phyloP scores from a whole-genome alignment of 2,113 vertebrate species.

The Carassius carassius region DNA sequence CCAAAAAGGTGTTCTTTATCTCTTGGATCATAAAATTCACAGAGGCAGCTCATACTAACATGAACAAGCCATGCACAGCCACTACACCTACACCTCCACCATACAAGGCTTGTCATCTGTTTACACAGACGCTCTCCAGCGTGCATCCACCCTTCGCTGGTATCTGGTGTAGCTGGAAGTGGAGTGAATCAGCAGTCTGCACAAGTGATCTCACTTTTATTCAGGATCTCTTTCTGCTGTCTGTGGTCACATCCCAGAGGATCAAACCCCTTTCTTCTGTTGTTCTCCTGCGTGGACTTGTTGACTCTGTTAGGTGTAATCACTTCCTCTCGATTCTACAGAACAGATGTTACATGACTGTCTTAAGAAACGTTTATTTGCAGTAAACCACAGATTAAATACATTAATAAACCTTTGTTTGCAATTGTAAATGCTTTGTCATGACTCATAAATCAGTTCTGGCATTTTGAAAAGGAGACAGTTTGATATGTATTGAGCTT shows the following conservation, averaged over 20 bases:
- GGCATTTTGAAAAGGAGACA: neutral
- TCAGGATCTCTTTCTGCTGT: constrained; percentile 1
- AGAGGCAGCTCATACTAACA: neutral
- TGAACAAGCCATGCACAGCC: neutral
- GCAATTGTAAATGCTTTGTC: neutral
- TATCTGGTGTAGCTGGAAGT: neutral
- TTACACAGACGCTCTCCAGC: neutral
- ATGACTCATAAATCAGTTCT: neutral
- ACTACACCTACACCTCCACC: neutral
- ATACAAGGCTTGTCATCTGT: neutral
- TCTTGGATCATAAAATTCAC: neutral
- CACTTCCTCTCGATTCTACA: neutral
- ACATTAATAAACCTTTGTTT: neutral
- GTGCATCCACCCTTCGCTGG: neutral
- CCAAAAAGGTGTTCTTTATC: neutral
- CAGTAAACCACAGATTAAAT: neutral
- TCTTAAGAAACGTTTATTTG: neutral
- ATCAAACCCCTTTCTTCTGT: neutral
- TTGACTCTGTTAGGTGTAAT: neutral
- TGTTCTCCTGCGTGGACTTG: constrained; percentile 19
- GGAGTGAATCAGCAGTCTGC: constrained; percentile 21
- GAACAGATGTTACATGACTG: neutral
- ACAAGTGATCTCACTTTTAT: neutral
- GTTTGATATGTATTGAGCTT: neutral
- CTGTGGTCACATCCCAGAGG: constrained; percentile 8